These are phyloP conservation scores for Neodiprion fabricii DNA, from an alignment of 1,140 invertebrate species.

Conservation along the genomic window DNA sequence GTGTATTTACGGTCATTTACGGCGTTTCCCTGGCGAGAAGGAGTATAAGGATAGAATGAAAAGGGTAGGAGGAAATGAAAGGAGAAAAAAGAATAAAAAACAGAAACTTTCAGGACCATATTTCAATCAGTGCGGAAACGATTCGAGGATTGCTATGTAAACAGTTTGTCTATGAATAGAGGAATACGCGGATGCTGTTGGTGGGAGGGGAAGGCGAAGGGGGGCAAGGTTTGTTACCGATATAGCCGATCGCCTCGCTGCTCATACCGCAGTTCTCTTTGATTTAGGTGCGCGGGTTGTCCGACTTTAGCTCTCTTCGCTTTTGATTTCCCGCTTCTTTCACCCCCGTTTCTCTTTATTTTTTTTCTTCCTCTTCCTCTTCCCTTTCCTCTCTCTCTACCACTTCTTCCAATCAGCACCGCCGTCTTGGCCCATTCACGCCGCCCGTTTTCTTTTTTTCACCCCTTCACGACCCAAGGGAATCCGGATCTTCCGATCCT, in stretches of 20 bases:
- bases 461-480: background rate
- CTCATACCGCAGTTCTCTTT: background rate
- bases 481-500: background rate
- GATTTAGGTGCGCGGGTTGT: background rate
- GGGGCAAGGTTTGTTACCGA: conserved; percentile 6
- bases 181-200: background rate
- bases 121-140: conserved; percentile 2
- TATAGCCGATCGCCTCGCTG: conserved; percentile 4
- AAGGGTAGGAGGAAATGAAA: background rate
- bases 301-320: background rate
- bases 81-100: background rate
- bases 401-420: background rate
- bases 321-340: background rate
- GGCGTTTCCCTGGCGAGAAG: too few relatives aligned
- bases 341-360: background rate
- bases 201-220: background rate
- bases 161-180: background rate
- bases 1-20: background rate
- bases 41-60: background rate
- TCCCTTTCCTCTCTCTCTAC: background rate
- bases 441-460: background rate
- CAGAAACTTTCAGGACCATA: background rate
- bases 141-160: background rate
- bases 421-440: too few relatives aligned
- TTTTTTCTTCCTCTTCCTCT: background rate